Evolutionary conservation across 2,888 invertebrate species (phyloP).

Genomic region (Dichetophora obliterata): DNA sequence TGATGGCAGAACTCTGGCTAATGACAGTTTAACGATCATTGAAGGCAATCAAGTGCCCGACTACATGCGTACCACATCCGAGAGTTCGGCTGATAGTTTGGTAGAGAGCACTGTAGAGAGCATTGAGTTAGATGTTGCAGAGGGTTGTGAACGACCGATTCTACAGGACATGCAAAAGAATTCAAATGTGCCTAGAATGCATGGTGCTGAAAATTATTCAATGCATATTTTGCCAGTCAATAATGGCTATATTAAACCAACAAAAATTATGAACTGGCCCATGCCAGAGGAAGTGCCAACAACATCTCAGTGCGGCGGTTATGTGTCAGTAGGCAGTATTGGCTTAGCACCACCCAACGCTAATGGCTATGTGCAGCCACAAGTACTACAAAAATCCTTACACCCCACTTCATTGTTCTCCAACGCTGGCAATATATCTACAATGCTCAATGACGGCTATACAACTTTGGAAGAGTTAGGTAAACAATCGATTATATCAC

Average conservation of each 20-base stretch:
- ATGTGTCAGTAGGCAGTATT: conserved; percentile 45
- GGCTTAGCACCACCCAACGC: conserved; percentile 31
- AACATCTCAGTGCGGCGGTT: conserved; percentile 40
- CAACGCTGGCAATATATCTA: neutral
- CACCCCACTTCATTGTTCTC: neutral
- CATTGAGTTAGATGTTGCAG: conserved; percentile 2
- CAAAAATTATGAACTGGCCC: neutral
- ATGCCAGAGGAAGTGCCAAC: neutral
- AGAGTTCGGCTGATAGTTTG: conserved; percentile 45
- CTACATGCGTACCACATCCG: conserved; percentile 27
- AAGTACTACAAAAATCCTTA: conserved; percentile 28
- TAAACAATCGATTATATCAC: conserved; percentile 43
- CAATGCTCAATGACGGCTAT: conserved; percentile 48
- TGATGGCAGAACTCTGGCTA: neutral
- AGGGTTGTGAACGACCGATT: conserved; percentile 31
- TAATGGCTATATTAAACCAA: conserved; percentile 44
- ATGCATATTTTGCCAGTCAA: conserved; percentile 35
- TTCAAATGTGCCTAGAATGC: neutral
- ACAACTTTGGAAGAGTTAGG: conserved; percentile 58
- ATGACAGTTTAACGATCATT: neutral
- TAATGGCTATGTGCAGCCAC: conserved; percentile 38
- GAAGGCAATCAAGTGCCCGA: neutral
- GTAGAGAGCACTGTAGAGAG: conserved; percentile 39
- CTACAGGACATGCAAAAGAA: neutral
- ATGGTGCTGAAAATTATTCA: conserved; percentile 5